Percentiles rank a stretch among this genome's conserved stretches.
phyloP scores from a whole-genome alignment of 2,888 invertebrate species.

The Pristionchus exspectatus region DNA sequence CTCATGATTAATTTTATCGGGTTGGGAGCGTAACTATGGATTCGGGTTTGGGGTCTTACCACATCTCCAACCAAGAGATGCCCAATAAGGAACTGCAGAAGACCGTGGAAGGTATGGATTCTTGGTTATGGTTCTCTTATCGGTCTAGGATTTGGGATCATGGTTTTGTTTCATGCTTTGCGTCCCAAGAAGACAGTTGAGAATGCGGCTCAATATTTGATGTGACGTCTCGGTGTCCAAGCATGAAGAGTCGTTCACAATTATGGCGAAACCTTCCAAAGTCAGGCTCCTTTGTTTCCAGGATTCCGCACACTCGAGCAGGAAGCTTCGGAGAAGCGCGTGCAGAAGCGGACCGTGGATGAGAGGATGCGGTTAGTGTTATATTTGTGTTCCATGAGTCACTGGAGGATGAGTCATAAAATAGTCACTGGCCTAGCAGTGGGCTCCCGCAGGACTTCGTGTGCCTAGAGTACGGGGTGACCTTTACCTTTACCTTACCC shows the following conservation, averaged over 20 bases:
- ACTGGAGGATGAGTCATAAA: no score
- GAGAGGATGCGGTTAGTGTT: not conserved
- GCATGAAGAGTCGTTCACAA: not conserved
- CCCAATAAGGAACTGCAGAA: slow-evolving; percentile 67
- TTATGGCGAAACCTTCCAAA: not conserved
- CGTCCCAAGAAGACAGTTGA: no score
- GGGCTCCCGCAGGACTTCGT: no score
- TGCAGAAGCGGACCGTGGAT: not conserved
- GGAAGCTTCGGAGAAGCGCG: slow-evolving; percentile 20
- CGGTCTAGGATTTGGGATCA: not conserved
- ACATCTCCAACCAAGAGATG: slow-evolving; percentile 69
- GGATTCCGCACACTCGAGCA: slow-evolving; percentile 41
- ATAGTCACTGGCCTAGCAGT: no score
- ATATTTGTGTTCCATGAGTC: not conserved
- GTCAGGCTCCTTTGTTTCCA: not conserved
- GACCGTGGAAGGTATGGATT: slow-evolving; percentile 29
- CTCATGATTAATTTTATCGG: no score
- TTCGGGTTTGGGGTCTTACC: no score
- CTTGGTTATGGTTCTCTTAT: no score
- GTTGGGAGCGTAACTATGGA: no score
- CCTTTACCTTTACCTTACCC: no score
- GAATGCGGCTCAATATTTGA: no score
- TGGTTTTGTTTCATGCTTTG: not conserved
- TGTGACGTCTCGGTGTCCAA: no score
- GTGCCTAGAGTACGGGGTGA: no score